Percentiles rank a stretch among this genome's conserved stretches.
These are phyloP conservation scores for Aleadryas rufinucha DNA, from an alignment of 2,113 vertebrate species.

Conservation along the genomic window DNA sequence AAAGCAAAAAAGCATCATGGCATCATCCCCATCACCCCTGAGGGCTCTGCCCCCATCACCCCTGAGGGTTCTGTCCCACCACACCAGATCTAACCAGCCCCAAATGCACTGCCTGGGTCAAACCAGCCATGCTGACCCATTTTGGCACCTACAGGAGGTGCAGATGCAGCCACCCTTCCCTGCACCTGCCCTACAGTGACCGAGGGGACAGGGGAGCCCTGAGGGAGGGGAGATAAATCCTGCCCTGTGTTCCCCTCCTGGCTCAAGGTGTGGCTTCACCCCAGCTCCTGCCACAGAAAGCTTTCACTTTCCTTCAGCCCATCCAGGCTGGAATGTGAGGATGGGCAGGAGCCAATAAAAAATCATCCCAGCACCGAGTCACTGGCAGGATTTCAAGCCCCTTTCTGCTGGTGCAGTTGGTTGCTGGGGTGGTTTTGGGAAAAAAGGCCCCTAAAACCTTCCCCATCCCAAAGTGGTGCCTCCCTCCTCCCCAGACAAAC, in stretches of 20 bases:
- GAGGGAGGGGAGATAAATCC: background rate
- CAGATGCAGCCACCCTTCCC: background rate
- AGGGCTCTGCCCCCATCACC: background rate
- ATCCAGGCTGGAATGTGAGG: background rate
- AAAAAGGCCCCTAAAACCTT: background rate
- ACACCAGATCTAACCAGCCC: background rate
- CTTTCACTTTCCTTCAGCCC: background rate
- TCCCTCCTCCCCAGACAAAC: background rate
- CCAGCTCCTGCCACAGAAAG: background rate
- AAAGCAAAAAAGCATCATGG: too few species aligned
- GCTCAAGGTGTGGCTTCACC: background rate
- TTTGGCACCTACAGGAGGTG: background rate
- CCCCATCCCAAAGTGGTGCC: background rate
- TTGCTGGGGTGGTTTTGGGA: background rate
- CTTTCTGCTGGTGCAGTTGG: background rate
- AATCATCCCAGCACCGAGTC: fast-evolving
- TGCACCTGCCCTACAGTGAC: background rate
- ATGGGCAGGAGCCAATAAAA: background rate
- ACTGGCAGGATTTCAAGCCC: fast-evolving
- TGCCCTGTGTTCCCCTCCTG: fast-evolving
- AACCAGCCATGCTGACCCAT: fast-evolving
- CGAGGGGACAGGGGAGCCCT: background rate
- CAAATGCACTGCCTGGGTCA: background rate
- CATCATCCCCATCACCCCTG: too few species aligned
- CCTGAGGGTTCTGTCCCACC: background rate